Percentiles rank a stretch among this genome's conserved stretches.
Evolutionary conservation across 1,140 invertebrate genomes (phyloP).

Genomic region (Xylocopa sonorina): DNA sequence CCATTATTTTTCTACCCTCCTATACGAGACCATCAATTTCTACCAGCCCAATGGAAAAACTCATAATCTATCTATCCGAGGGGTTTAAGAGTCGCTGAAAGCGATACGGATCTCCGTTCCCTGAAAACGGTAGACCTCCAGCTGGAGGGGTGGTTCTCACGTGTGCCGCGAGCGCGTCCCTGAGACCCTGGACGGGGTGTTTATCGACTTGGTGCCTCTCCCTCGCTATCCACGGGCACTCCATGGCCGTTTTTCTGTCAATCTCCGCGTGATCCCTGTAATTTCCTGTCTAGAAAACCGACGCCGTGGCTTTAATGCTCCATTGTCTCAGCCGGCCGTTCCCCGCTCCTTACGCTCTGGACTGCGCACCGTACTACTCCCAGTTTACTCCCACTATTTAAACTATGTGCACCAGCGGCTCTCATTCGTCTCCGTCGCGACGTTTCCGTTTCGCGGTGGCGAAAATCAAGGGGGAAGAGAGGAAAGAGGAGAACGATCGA

Average conservation of each 20-base stretch:
- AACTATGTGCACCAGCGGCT: conserved; percentile 72
- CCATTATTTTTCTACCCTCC: too few species aligned
- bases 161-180: conserved; percentile 13
- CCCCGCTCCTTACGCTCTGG: conserved; percentile 38
- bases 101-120: not conserved
- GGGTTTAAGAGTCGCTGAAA: not conserved
- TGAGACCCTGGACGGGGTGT: conserved; percentile 47
- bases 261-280: conserved; percentile 81
- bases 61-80: too few species aligned
- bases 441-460: too few species aligned
- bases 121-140: not conserved
- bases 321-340: conserved; percentile 77
- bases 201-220: conserved; percentile 40
- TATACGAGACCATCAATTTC: too few species aligned
- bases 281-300: conserved; percentile 82
- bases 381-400: conserved; percentile 77
- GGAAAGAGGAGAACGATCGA: not conserved
- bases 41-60: too few species aligned
- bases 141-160: conserved; percentile 52
- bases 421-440: conserved; percentile 65
- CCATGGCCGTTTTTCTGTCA: conserved; percentile 80
- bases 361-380: conserved; percentile 58
- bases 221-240: conserved; percentile 65
- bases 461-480: not conserved
- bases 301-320: conserved; percentile 80